Percentiles rank a stretch among this genome's conserved stretches.
Evolutionary conservation across 2,888 invertebrate species (phyloP).

Genomic region (Drosophila meridiana): DNA sequence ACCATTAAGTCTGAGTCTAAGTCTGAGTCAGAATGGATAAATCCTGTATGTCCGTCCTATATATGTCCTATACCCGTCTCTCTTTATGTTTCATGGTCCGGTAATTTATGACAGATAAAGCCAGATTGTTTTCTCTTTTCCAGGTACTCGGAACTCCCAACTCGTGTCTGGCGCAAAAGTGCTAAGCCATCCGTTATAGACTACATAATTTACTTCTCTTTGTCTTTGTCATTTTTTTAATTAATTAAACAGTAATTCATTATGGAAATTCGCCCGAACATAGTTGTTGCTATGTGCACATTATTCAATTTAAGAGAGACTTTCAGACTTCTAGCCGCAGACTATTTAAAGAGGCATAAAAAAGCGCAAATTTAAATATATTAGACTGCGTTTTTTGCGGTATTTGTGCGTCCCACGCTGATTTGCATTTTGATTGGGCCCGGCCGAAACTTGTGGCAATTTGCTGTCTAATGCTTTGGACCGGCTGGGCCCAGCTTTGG

Average conservation of each 20-base stretch:
- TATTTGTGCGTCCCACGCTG: constrained; percentile 19
- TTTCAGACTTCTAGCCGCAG: not conserved
- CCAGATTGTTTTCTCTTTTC: not conserved
- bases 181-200: not conserved
- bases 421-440: constrained; percentile 61
- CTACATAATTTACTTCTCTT: not conserved
- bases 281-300: not conserved
- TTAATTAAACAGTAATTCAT: not conserved
- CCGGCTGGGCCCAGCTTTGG: constrained; percentile 5
- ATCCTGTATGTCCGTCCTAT: too few relatives aligned
- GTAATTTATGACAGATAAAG: not conserved
- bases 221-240: not conserved
- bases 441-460: constrained; percentile 41
- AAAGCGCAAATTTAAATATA: constrained; percentile 38
- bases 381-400: constrained; percentile 41
- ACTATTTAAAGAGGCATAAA: constrained; percentile 21
- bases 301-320: constrained; percentile 9
- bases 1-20: too few relatives aligned
- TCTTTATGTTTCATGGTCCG: too few relatives aligned
- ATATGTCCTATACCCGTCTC: too few relatives aligned
- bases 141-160: not conserved
- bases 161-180: not conserved
- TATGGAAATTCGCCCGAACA: not conserved
- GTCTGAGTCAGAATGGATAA: too few relatives aligned
- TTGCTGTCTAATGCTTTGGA: constrained; percentile 38